Conservation (phyloP, 2,113 vertebrate genomes). For the Pygoscelis antarcticus region DNA sequence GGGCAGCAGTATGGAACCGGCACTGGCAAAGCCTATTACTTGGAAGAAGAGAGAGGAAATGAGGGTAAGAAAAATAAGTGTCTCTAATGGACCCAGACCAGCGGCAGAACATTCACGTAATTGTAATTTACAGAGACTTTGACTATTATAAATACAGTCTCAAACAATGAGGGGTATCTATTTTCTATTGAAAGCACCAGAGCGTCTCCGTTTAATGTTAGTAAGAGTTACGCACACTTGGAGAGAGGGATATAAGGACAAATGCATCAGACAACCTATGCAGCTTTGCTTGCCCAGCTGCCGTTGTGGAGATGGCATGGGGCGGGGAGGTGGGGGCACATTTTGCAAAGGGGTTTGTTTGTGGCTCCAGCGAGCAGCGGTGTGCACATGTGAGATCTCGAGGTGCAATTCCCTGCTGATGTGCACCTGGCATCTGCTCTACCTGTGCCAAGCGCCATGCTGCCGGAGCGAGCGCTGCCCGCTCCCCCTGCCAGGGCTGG, state of each 20-base stretch:
- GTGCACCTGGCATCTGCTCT: background rate
- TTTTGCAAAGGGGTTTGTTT: background rate
- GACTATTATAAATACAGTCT: background rate
- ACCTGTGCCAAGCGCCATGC: background rate
- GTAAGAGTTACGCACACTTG: background rate
- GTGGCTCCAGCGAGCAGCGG: fast-evolving
- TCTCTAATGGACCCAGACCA: constrained; percentile 24
- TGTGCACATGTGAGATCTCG: background rate
- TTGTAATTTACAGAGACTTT: background rate
- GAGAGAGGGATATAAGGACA: background rate
- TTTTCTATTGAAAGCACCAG: background rate
- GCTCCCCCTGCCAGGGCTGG: background rate
- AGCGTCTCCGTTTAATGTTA: background rate
- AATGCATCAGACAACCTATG: background rate
- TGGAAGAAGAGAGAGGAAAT: constrained; percentile 28
- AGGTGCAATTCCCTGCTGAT: background rate
- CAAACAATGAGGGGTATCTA: background rate
- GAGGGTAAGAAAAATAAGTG: constrained; percentile 13
- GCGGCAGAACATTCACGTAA: background rate
- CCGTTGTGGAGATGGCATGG: background rate
- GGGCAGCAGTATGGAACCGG: background rate
- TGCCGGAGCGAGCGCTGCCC: background rate
- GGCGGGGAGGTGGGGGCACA: fast-evolving
- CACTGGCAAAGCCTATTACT: background rate
- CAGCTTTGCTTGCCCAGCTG: background rate